Conservation (phyloP, 1,140 invertebrate genomes). For the Drosophila athabasca region DNA sequence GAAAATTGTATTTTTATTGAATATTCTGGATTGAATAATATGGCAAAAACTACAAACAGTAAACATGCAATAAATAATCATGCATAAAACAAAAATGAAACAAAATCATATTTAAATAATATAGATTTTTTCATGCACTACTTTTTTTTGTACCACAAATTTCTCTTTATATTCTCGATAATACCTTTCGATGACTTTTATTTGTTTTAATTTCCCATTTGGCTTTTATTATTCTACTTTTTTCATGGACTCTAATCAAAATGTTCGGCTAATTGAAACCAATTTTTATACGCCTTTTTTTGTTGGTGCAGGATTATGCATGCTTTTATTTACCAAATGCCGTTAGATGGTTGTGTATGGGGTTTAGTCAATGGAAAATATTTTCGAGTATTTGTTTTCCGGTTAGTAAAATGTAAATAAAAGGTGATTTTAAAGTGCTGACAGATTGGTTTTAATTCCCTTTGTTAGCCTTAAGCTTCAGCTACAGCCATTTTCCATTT, state of each 20-base stretch:
- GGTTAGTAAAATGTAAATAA: slow-evolving; percentile 44
- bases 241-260: background rate
- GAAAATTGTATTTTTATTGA: too few species aligned
- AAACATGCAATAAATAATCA: slow-evolving; percentile 33
- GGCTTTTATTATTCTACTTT: slow-evolving; percentile 8
- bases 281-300: background rate
- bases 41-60: slow-evolving; percentile 5
- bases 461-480: slow-evolving; percentile 41
- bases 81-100: slow-evolving; percentile 4
- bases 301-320: slow-evolving; percentile 22
- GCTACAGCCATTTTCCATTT: slow-evolving; percentile 27
- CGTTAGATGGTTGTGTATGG: slow-evolving; percentile 14
- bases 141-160: background rate
- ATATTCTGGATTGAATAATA: background rate
- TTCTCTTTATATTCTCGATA: slow-evolving; percentile 20
- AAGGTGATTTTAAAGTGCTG: slow-evolving; percentile 26
- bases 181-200: slow-evolving; percentile 10
- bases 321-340: slow-evolving; percentile 30
- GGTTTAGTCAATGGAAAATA: slow-evolving; percentile 20
- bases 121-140: slow-evolving; percentile 9
- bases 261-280: slow-evolving; percentile 1
- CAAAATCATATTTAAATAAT: slow-evolving; percentile 15
- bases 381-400: slow-evolving; percentile 18
- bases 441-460: slow-evolving; percentile 44
- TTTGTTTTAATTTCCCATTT: slow-evolving; percentile 27